Evolutionary conservation across 2,888 invertebrate species (phyloP).

Genomic region (Galeruca laticollis): DNA sequence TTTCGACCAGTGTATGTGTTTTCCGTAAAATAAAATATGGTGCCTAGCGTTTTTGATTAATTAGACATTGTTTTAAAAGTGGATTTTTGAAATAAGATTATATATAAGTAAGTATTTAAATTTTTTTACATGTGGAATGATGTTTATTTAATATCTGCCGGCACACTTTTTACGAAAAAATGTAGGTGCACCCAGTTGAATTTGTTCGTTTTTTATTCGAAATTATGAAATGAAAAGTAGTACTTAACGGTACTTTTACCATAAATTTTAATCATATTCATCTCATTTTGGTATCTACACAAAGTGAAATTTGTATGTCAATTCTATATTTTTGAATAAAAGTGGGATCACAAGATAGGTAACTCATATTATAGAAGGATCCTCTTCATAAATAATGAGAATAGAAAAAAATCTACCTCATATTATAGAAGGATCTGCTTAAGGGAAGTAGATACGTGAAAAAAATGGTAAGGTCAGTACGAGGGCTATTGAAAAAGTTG

Average conservation of each 20-base stretch:
- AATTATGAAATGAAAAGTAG: background rate
- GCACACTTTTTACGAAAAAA: background rate
- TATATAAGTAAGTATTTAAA: background rate
- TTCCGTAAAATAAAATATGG: constrained; percentile 2
- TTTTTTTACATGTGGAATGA: too few relatives aligned
- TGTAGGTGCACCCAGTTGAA: background rate
- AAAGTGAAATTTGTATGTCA: too few relatives aligned
- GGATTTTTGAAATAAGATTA: background rate
- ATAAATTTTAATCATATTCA: background rate
- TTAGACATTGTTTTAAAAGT: background rate
- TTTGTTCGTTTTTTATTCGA: background rate
- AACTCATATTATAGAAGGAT: too few relatives aligned
- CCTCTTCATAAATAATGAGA: too few relatives aligned
- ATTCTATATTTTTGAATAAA: too few relatives aligned
- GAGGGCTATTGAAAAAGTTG: too few relatives aligned
- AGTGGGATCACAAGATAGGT: too few relatives aligned
- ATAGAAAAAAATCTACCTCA: too few relatives aligned
- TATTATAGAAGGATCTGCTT: too few relatives aligned
- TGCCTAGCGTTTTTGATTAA: background rate
- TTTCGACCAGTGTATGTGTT: background rate
- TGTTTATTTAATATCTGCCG: too few relatives aligned
- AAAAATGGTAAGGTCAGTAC: too few relatives aligned
- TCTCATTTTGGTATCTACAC: too few relatives aligned
- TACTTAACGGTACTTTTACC: background rate
- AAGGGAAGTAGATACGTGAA: background rate